Conservation (phyloP, 2,113 vertebrate species). For the Cyphomyrus discorhynchus region DNA sequence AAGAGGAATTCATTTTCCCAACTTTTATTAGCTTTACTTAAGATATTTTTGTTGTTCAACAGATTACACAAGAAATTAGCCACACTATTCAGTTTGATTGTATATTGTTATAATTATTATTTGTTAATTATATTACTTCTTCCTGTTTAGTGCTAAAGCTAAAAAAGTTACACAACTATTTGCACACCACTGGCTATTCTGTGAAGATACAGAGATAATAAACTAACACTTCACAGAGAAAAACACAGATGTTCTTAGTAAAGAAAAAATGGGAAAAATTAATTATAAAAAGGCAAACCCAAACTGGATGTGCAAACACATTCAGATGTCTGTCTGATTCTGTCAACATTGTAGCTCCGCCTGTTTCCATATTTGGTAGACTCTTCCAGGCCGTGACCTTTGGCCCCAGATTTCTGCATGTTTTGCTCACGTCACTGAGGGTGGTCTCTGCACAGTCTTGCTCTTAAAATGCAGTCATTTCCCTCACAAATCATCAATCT, state of each 20-base stretch:
- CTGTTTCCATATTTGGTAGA: slow-evolving; percentile 34
- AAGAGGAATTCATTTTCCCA: slow-evolving; percentile 23
- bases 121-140: slow-evolving; percentile 54
- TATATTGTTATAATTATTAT: slow-evolving; percentile 43
- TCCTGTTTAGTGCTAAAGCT: slow-evolving; percentile 56
- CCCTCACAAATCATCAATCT: not conserved
- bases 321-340: slow-evolving; percentile 40
- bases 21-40: slow-evolving; percentile 57
- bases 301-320: slow-evolving; percentile 46
- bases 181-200: slow-evolving; percentile 58
- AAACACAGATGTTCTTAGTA: slow-evolving; percentile 20
- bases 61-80: slow-evolving; percentile 58
- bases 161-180: slow-evolving; percentile 62
- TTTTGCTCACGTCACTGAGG: not conserved
- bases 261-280: slow-evolving; percentile 25
- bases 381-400: not conserved
- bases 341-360: slow-evolving; percentile 7
- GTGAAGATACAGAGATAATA: slow-evolving; percentile 54
- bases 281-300: slow-evolving; percentile 29
- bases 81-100: slow-evolving; percentile 58
- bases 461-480: not conserved
- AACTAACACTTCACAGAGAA: slow-evolving; percentile 56
- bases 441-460: not conserved
- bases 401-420: slow-evolving; percentile 24
- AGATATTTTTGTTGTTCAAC: slow-evolving; percentile 48